Conservation (phyloP, 53 echinoderm and acorn worm species). For the Luidia sarsii region DNA sequence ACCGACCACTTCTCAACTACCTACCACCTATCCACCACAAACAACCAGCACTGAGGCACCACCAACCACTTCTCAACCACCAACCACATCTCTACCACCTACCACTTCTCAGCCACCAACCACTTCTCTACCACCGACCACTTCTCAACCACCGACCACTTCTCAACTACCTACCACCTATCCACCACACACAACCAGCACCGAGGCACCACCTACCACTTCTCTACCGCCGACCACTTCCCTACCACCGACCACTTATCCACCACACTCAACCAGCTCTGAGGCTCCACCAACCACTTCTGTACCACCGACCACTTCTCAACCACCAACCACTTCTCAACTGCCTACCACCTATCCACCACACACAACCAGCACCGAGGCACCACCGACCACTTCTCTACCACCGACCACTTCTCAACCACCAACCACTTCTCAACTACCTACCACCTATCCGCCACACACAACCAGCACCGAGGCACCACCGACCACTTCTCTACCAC, state of each 20-base stretch:
- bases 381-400: neutral
- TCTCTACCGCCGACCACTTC: neutral
- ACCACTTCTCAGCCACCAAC: no score
- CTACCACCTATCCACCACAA: no score
- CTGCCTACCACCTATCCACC: neutral
- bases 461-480: no score
- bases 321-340: neutral
- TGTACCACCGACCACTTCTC: neutral
- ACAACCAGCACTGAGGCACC: no score
- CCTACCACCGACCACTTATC: neutral
- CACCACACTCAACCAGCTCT: no score
- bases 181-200: no score
- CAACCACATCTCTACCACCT: no score
- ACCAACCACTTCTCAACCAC: no score
- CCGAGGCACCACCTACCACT: no score
- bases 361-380: neutral
- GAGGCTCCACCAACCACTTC: neutral
- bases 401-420: neutral
- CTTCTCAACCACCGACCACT: neutral
- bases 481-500: no score
- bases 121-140: no score
- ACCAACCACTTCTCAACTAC: neutral
- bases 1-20: no score
- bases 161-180: neutral
- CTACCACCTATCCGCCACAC: neutral